A percentile compares a stretch with the other conserved stretches of the same genome.
Evolutionary conservation across 2,797 vertebrate species (phyloP).

Genomic region (Pampus argenteus): DNA sequence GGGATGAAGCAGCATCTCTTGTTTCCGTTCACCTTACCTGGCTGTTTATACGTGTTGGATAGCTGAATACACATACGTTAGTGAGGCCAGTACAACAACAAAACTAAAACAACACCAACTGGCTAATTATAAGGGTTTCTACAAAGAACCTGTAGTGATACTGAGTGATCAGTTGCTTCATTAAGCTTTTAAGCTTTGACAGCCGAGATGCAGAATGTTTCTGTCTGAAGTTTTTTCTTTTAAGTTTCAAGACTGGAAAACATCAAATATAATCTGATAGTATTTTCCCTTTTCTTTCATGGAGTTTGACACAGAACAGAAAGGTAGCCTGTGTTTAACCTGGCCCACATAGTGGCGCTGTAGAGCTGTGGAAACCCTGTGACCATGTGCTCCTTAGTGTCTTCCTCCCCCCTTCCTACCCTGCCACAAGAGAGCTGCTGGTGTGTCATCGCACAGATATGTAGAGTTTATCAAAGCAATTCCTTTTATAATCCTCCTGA

Average conservation of each 20-base stretch:
- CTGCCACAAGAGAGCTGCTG: slow-evolving; percentile 60
- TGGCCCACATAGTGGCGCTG: slow-evolving; percentile 64
- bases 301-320: not conserved
- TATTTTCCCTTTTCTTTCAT: not conserved
- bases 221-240: not conserved
- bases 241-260: not conserved
- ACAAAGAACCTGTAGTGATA: not conserved
- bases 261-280: not conserved
- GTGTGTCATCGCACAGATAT: slow-evolving; percentile 76
- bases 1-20: too few relatives aligned
- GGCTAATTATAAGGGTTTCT: not conserved
- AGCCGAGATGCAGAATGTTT: not conserved
- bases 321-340: not conserved
- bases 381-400: slow-evolving; percentile 51
- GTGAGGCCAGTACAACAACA: not conserved
- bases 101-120: not conserved
- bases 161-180: not conserved
- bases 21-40: too few relatives aligned
- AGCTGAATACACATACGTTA: too few relatives aligned
- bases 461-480: slow-evolving; percentile 86
- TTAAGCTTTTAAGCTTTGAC: not conserved
- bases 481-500: slow-evolving; percentile 83
- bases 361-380: slow-evolving; percentile 33
- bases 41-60: too few relatives aligned
- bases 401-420: slow-evolving; percentile 24